Conservation (phyloP, 2,113 vertebrate genomes). For the Trichechus manatus region DNA sequence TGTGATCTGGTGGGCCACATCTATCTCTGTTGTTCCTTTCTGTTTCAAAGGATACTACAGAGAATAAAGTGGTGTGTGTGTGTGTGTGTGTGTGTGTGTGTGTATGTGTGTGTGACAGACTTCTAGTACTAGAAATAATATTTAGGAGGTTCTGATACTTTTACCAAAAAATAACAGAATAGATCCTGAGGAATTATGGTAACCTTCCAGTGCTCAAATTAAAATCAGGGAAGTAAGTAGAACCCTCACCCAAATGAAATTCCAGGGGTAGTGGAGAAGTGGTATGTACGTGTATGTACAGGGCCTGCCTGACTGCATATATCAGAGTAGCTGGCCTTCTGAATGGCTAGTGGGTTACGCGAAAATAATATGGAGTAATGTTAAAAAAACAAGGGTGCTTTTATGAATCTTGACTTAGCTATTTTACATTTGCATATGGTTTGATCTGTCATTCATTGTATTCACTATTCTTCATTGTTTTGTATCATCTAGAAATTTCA, state of each 20-base stretch:
- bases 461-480: background rate
- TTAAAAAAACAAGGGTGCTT: background rate
- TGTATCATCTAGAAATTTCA: slow-evolving; percentile 20
- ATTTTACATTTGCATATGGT: background rate
- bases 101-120: background rate
- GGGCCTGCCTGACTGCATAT: background rate
- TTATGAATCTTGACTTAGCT: background rate
- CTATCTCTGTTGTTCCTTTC: background rate
- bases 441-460: background rate
- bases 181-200: background rate
- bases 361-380: background rate
- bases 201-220: background rate
- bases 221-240: background rate
- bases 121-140: background rate
- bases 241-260: background rate
- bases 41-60: background rate
- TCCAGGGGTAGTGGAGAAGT: rapidly evolving
- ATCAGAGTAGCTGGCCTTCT: background rate
- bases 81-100: too few relatives aligned
- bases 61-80: background rate
- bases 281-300: too few relatives aligned
- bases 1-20: background rate
- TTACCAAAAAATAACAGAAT: background rate
- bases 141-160: background rate
- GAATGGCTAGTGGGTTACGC: background rate